Evolutionary conservation across 2,113 vertebrate genomes (phyloP), one percentile per base, ranked within the genome.

Genomic region (Monopterus albus): DNA sequence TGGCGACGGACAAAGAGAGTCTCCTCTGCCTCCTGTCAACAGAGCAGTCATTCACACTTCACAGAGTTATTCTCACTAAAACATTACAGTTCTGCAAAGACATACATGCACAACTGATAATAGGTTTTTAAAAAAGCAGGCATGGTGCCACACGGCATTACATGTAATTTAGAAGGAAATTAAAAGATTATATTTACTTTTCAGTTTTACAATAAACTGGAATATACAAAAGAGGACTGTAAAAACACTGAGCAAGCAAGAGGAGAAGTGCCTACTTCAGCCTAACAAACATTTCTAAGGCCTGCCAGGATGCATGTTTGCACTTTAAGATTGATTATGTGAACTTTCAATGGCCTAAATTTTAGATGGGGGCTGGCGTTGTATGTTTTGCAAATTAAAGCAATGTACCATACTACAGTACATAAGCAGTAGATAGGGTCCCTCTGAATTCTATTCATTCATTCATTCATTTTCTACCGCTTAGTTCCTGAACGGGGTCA

Each of bases 1-100:
- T 94, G 94, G 42, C 91, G 89, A 6, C 86, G 89, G 33, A 98
- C 11, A 51, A 94, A 96, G 9, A 97, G 85, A 0, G 50, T 93
- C 43, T 82, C 84, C 74, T 92, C 71, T 5, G 89, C 78, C 6
- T 89, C 84, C 96, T 98, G 83, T 45, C 45, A 72, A 69, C 23
- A 75, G 9, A 14, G 13, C 13, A 40, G 33, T 33, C 47, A 55
- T 42, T 55, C 29, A 72, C 26, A 50, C 4, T 57, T 14, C 7
- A 26, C 0, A 70, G 20, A 31, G n/a, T 39, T 43, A 53, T 38
- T 60, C 3, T 25, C 28, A 49, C 7, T 4, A 26, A 70, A n/a
- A 33, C 6, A 10, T 12, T 18, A 9, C 42, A 53, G 57, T 20
- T 18, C 8, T 6, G 5, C n/a, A 43, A 43, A 28, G 31, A n/a